Evolutionary conservation across 2,888 invertebrate genomes (phyloP).

Genomic region (Odontomyia ornata): DNA sequence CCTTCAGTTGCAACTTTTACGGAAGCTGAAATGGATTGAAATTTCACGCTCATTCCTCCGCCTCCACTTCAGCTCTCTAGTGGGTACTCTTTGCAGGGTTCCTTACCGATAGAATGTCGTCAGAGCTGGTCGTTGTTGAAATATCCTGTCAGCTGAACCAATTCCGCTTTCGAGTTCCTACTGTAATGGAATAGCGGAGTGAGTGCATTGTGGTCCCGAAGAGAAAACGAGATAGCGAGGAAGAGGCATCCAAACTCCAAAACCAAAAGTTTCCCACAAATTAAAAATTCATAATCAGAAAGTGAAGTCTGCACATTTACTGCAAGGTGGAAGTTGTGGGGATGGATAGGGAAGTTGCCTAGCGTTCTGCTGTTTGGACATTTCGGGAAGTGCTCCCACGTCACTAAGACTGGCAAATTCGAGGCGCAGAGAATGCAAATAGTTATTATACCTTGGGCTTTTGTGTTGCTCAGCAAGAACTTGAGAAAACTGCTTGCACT

Average conservation of each 20-base stretch:
- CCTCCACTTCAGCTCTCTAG: neutral
- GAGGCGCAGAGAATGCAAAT: constrained; percentile 46
- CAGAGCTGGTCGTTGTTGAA: constrained; percentile 10
- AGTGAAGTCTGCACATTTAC: constrained; percentile 41
- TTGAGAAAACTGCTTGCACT: constrained; percentile 47
- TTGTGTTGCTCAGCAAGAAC: constrained; percentile 49
- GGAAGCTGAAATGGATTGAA: constrained; percentile 23
- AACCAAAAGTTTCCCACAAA: constrained; percentile 38
- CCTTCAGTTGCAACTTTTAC: constrained; percentile 32
- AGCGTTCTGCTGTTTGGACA: neutral
- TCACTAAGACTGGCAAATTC: neutral
- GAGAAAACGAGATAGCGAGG: too few species aligned
- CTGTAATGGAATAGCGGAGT: neutral
- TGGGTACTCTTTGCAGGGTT: neutral
- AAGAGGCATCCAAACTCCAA: neutral
- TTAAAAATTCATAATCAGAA: constrained; percentile 44
- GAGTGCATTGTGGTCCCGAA: too few species aligned
- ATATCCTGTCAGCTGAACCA: neutral
- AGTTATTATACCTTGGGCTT: constrained; percentile 48
- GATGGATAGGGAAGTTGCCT: neutral
- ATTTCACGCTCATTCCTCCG: neutral
- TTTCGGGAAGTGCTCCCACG: neutral
- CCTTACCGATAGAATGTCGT: neutral
- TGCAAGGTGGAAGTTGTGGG: neutral
- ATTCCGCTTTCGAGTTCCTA: neutral